Evolutionary conservation across 1,140 invertebrate genomes (phyloP), one percentile per base, ranked within the genome.

Genomic region (Chironomus tepperi): DNA sequence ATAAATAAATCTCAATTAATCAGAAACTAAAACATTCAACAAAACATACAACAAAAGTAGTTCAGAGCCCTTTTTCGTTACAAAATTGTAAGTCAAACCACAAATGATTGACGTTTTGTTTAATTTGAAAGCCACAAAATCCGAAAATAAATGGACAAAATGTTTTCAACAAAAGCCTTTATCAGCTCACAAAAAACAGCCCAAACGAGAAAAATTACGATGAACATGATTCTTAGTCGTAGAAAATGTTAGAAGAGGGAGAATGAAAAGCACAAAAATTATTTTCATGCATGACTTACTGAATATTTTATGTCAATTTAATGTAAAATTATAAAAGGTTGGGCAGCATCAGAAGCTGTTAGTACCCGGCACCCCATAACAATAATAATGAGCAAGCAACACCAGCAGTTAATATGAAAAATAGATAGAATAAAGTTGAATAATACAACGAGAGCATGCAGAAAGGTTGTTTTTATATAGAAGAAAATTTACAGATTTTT

Each of bases 291-390:
- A 70, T 18, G 65, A 70, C 65, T 70, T 18, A 70, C 19, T 70
- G 47, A 70, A 70, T 70, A 70, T 70, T 70, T 70, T 70, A 70
- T 70, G 65, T 70, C 65, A 70, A 70, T 70, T 70, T 70, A 70
- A 70, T 70, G 65, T 70, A 16, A 70, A 70, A 7, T 70, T 70
- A 19, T 57, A 57, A 57, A 57, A 57, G 65, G 16, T 21, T 70
- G 65, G 19, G 65, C 16, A 70, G 16, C 65, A 21, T 18, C 7
- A 70, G 65, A 16, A 70, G 47, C 8, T n/a, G 1, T 9, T 15
- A 47, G 43, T 47, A 47, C 9, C n/a, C 47, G n/a, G 12, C 43
- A 15, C 43, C 47, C n/a, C 47, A 57, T 57, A 57, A 57, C 47
- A 57, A 57, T 57, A 57, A 57, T 57, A 57, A 57, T 57, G 47